Percentiles rank a stretch among this genome's conserved stretches.
Evolutionary conservation across 2,113 vertebrate genomes (phyloP).

Genomic region (Myiopsitta monachus): DNA sequence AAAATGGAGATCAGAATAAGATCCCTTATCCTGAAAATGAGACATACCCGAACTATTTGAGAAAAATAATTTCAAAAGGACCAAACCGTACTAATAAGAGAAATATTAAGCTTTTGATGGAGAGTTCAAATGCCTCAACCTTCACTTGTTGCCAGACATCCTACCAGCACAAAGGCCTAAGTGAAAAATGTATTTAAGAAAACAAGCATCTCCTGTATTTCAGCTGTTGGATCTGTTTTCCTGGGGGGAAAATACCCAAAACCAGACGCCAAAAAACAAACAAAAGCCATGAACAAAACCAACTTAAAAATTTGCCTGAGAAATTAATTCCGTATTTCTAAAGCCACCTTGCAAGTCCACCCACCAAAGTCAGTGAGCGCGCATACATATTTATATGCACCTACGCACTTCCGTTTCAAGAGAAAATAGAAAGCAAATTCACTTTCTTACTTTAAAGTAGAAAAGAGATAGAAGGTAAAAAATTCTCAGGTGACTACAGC

Average conservation of each 20-base stretch:
- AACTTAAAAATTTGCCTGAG: not conserved
- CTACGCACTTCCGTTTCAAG: slow-evolving; percentile 21
- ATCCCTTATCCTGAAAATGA: not conserved
- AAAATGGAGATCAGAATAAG: not conserved
- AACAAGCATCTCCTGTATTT: not conserved
- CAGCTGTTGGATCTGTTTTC: not conserved
- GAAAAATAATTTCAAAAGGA: not conserved
- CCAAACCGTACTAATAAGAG: not conserved
- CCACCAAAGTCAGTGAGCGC: not conserved
- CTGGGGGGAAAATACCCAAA: fast-evolving
- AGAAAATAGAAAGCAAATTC: not conserved
- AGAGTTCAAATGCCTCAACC: not conserved
- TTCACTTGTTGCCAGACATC: not conserved
- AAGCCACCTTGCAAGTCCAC: slow-evolving; percentile 28
- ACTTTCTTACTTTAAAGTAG: not conserved
- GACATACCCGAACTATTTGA: not conserved
- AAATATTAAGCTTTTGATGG: not conserved
- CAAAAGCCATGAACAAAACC: not conserved
- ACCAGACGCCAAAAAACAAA: not conserved
- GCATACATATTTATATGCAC: slow-evolving; percentile 35
- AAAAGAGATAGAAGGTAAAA: slow-evolving; percentile 15
- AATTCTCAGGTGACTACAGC: slow-evolving; percentile 5
- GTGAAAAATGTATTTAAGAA: not conserved
- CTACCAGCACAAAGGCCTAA: not conserved
- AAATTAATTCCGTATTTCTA: slow-evolving; percentile 15